Evolutionary conservation across 1,140 invertebrate genomes (phyloP), one percentile per base, ranked within the genome.

Genomic region (Trichomalopsis sarcophagae): DNA sequence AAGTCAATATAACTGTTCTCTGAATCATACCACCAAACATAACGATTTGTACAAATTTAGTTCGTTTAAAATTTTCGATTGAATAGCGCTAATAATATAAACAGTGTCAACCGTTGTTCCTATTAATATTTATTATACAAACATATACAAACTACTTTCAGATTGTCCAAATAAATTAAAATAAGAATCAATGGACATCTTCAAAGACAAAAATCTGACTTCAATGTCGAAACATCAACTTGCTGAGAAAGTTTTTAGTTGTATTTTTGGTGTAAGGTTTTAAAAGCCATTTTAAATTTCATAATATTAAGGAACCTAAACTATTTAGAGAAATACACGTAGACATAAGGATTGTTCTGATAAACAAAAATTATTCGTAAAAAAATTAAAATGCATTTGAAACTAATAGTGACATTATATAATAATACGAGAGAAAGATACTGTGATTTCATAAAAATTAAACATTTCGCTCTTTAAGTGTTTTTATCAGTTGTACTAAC

Each of bases 391-490:
- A 14, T 73, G 40, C 75, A 40, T 82, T 82, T n/a, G 14, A 50
- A 21, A 55, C 10, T 36, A 36, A 36, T 36, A 76, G 14, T 50
- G 11, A 76, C 55, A 23, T 82, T 62, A 62, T 36, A 33, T 27
- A 27, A 27, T 27, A 27, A 27, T 27, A 27, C 23, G 33, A 82
- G 44, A 23, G 62, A 50, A 74, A 82, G 62, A 75, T 50, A 74
- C 73, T 82, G 73, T 75, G 81, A 82, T 82, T 82, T 27, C 33
- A 23, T 76, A 47, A 75, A 82, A 82, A 75, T 44, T 66, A 74
- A 62, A 62, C 17, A 4, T 62, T 62, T 62, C 3, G 55, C 21
- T 62, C 27, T 27, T 17, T 62, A 62, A 62, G 14, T 62, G 4
- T 62, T 17, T 21, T n/a, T n/a, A 21, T 21, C 17, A 62, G 21